Evolutionary conservation across 2,113 vertebrate genomes (phyloP), one percentile per base, ranked within the genome.

Genomic region (Lepus americanus): DNA sequence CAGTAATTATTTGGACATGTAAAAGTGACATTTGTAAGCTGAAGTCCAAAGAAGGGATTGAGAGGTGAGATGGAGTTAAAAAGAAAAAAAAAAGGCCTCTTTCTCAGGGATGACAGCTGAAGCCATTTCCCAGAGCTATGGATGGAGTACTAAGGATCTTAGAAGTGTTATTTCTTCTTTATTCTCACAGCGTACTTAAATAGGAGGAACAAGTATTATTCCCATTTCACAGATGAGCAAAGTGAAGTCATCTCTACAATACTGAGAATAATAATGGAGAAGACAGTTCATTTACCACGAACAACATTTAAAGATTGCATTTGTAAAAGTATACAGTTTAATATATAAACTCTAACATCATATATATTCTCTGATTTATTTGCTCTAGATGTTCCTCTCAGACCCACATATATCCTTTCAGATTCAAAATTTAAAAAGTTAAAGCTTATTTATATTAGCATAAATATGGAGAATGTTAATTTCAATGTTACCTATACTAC

Each of bases 391-490:
- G 7, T 67, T 64, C 9, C 80, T 78, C 14, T 44, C 29, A 29
- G 63, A 25, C 33, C 25, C 25, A 29, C 7, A 23, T 66, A n/a
- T 25, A 73, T 23, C 17, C 61, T 6, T 67, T 61, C 17, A 17
- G 23, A 14, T 36, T 85, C 36, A 80, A 83, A 90, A 74, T 89
- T 85, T 19, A 73, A 59, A 19, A 39, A 92, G 23, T 36, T 53
- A 19, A 39, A 92, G 23, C n/a, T 53, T 36, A 33, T 82, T 90
- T 67, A 29, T 53, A 12, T 79, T 77, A 86, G 23, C 8, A 22
- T 80, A 86, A 69, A 70, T 69, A 39, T 70, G 63, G 87, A 88
- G 94, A 49, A 49, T 63, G 63, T 53, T 82, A 77, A 84, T 77
- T 55, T 72, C 59, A 61, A 80, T 13, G 19, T 77, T 80, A 59